phyloP scores from a whole-genome alignment of 2,113 vertebrate species.

The Ceyx cyanopectus region DNA sequence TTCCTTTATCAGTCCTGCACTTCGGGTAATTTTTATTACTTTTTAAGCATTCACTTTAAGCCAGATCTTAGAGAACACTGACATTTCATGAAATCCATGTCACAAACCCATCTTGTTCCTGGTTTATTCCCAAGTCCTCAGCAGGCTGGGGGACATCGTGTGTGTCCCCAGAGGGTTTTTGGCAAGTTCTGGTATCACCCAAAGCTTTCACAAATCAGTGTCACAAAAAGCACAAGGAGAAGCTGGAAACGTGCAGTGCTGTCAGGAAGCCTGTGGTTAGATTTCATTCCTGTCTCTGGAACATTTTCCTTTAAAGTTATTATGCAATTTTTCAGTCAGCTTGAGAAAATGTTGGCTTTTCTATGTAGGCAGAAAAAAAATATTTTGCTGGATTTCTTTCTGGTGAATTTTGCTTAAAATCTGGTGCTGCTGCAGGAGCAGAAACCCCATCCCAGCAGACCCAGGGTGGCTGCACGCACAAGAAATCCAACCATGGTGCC shows the following conservation, averaged over 20 bases:
- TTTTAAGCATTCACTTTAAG: neutral
- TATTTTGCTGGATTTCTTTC: no score
- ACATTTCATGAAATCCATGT: neutral
- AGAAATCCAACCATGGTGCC: no score
- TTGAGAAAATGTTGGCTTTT: neutral
- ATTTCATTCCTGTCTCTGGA: neutral
- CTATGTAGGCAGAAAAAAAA: neutral
- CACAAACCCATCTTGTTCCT: accelerated
- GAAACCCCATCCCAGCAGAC: no score
- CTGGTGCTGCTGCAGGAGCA: no score
- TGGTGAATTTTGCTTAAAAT: no score
- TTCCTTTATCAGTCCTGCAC: neutral
- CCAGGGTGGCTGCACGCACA: no score
- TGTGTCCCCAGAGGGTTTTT: neutral
- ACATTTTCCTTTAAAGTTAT: neutral
- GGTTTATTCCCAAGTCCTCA: neutral
- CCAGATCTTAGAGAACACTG: neutral
- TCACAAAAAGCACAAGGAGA: neutral
- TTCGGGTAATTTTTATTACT: neutral
- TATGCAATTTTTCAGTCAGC: neutral
- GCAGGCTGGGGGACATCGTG: neutral
- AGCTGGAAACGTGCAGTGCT: neutral
- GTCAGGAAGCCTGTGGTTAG: neutral
- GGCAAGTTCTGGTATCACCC: neutral
- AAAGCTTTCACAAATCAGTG: no score